A percentile compares a stretch with the other conserved stretches of the same genome.
These are phyloP conservation scores for Rhopalosiphum padi DNA, from an alignment of 1,140 invertebrate genomes.

Conservation along the genomic window DNA sequence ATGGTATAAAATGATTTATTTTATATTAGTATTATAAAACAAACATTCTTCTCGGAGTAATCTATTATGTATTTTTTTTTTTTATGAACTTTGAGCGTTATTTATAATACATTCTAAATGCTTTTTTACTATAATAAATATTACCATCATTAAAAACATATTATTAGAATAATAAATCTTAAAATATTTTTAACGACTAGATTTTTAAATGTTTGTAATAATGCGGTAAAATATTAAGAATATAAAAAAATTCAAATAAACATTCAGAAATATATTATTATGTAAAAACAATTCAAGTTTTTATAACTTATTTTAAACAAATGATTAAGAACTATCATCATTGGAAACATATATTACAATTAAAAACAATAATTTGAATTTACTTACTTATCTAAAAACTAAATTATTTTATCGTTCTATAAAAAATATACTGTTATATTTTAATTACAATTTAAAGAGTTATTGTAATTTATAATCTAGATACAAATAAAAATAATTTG, in stretches of 20 bases:
- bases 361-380: not conserved
- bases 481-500: not conserved
- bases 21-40: not conserved
- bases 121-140: not conserved
- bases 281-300: not conserved
- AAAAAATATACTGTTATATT: not conserved
- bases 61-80: constrained; percentile 8
- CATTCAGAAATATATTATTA: not conserved
- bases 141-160: constrained; percentile 4
- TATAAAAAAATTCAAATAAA: not conserved
- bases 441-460: not conserved
- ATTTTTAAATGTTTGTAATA: not conserved
- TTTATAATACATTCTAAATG: not conserved
- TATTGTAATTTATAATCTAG: not conserved
- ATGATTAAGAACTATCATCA: not conserved
- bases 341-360: not conserved
- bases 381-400: not conserved
- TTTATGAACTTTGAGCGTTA: not conserved
- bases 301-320: not conserved
- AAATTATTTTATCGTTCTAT: not conserved
- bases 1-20: not conserved
- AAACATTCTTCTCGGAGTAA: not conserved
- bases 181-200: not conserved
- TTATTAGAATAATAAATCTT: constrained; percentile 9
- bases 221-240: not conserved